phyloP scores from a whole-genome alignment of 2,797 vertebrate species.

The Cyclopterus lumpus region DNA sequence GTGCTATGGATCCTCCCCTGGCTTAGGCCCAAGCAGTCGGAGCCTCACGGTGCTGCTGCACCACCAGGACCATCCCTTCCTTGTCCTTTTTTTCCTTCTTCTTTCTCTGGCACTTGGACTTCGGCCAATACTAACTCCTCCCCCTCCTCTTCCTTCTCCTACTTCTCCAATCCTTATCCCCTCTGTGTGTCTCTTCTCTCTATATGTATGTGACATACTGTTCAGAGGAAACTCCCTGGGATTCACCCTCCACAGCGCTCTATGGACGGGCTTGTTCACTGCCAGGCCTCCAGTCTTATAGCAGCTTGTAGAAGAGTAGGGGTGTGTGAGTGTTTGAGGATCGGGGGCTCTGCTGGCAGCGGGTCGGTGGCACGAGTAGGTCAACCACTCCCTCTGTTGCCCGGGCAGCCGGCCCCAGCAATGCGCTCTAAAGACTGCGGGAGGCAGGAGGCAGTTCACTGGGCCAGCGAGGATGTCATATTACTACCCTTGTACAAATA shows the following conservation, averaged over 20 bases:
- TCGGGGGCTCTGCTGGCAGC: conserved; percentile 46
- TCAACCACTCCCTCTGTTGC: conserved; percentile 69
- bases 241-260: conserved; percentile 62
- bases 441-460: conserved; percentile 49
- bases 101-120: conserved; percentile 30
- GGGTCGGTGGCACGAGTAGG: conserved; percentile 54
- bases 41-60: conserved; percentile 51
- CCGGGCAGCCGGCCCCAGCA: conserved; percentile 52
- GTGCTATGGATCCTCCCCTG: conserved; percentile 69
- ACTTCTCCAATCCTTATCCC: conserved; percentile 28
- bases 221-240: conserved; percentile 76
- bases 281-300: conserved; percentile 50
- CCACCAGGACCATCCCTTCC: conserved; percentile 48
- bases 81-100: conserved; percentile 16
- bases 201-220: conserved; percentile 27
- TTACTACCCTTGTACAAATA: conserved; percentile 36
- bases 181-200: conserved; percentile 26
- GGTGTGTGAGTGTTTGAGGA: conserved; percentile 19
- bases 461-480: conserved; percentile 32
- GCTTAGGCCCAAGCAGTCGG: conserved; percentile 55
- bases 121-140: conserved; percentile 18
- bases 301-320: conserved; percentile 56
- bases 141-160: background rate
- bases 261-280: conserved; percentile 32
- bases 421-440: conserved; percentile 51